These are phyloP conservation scores for Ailurus styani DNA, from an alignment of 2,113 vertebrate genomes.

Conservation along the genomic window DNA sequence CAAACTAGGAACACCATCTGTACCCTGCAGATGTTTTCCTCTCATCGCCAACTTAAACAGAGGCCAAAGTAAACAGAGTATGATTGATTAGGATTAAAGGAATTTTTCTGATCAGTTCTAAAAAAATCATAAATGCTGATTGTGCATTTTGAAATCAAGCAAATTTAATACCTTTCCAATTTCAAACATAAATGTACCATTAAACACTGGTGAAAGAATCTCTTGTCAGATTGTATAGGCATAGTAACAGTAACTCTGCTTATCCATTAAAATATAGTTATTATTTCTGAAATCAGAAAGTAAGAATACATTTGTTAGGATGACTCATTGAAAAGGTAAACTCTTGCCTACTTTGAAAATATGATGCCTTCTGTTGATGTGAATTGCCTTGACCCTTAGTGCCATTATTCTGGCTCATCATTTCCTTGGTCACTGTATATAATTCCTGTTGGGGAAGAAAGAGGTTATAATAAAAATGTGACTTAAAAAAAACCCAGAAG, in stretches of 20 bases:
- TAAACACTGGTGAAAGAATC: background rate
- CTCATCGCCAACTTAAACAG: background rate
- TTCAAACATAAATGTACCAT: background rate
- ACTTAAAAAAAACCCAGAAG: background rate
- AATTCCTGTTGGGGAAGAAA: background rate
- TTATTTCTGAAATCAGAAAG: background rate
- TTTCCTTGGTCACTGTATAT: background rate
- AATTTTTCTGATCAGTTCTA: conserved; percentile 13
- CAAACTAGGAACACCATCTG: background rate
- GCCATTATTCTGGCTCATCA: background rate
- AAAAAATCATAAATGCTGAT: conserved; percentile 25
- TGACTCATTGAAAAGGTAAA: background rate
- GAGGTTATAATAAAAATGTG: background rate
- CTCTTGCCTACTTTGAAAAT: background rate
- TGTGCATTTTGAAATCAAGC: conserved; percentile 15
- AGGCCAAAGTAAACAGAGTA: background rate
- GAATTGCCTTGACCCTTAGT: background rate
- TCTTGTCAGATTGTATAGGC: background rate
- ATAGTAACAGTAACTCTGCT: background rate
- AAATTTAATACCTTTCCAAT: background rate
- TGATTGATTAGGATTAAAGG: conserved; percentile 42
- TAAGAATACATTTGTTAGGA: background rate
- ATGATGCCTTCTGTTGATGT: background rate
- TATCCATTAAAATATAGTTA: background rate
- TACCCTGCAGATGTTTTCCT: conserved; percentile 15